These are phyloP conservation scores for Poecilia picta DNA, from an alignment of 2,797 vertebrate species.

Conservation along the genomic window DNA sequence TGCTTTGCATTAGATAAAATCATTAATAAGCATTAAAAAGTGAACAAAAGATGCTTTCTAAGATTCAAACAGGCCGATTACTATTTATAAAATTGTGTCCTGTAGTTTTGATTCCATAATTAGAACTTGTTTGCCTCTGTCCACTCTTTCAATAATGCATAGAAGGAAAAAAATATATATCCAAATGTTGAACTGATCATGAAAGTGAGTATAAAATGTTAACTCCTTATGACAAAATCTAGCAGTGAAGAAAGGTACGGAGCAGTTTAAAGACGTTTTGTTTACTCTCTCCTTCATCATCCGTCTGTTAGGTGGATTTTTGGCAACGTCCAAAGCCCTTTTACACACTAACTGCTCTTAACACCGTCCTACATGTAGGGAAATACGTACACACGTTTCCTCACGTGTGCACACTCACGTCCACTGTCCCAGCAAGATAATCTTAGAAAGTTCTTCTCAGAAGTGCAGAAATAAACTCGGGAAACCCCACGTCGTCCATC, in stretches of 20 bases:
- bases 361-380: neutral
- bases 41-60: neutral
- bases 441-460: conserved; percentile 45
- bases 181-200: neutral
- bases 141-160: neutral
- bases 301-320: conserved; percentile 17
- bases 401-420: neutral
- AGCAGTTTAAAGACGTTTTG: conserved; percentile 9
- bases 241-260: neutral
- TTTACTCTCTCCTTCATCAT: conserved; percentile 35
- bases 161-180: neutral
- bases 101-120: neutral
- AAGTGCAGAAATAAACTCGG: conserved; percentile 66
- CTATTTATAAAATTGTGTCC: neutral
- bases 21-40: neutral
- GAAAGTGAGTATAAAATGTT: neutral
- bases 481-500: conserved; percentile 63
- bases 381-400: neutral
- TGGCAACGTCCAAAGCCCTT: conserved; percentile 9
- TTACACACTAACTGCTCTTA: conserved; percentile 6
- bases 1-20: neutral
- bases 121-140: neutral
- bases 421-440: conserved; percentile 28
- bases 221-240: neutral
- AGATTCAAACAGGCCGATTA: neutral